Percentiles rank a stretch among this genome's conserved stretches.
Evolutionary conservation across 53 echinoderm and acorn worm species (phyloP).

Genomic region (Luidia sarsii): DNA sequence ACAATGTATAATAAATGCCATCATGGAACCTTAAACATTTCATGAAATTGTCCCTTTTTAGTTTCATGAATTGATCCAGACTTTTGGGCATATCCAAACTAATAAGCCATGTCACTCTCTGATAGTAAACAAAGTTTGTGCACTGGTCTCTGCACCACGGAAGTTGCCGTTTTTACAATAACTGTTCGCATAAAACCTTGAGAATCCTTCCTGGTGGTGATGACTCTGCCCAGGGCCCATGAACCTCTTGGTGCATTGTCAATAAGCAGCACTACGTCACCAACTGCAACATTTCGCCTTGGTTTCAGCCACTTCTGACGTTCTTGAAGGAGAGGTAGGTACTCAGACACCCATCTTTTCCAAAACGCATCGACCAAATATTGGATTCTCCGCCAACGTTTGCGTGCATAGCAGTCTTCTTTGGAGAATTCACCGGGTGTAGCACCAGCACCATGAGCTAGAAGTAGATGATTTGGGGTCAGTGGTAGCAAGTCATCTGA

Average conservation of each 20-base stretch:
- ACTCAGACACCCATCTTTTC: conserved; percentile 63
- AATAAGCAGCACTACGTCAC: conserved; percentile 52
- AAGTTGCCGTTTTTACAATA: conserved; percentile 22
- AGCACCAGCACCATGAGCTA: conserved; percentile 24
- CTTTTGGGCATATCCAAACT: too few species aligned
- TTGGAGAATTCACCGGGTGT: conserved; percentile 39
- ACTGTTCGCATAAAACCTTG: conserved; percentile 11
- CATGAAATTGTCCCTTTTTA: too few species aligned
- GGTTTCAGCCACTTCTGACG: conserved; percentile 45
- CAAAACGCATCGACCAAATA: conserved; percentile 61
- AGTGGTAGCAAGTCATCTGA: conserved; percentile 31
- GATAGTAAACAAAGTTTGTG: conserved; percentile 31
- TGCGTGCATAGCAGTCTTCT: conserved; percentile 55
- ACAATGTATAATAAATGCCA: not conserved
- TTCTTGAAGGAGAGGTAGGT: conserved; percentile 56
- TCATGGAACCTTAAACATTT: too few species aligned
- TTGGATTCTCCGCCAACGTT: conserved; percentile 58
- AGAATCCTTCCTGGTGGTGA: not conserved
- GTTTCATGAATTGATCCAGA: too few species aligned
- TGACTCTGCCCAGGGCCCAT: conserved; percentile 40
- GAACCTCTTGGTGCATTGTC: conserved; percentile 38
- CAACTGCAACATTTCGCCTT: conserved; percentile 45
- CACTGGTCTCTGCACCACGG: conserved; percentile 26
- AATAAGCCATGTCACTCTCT: conserved; percentile 10
- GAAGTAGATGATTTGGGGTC: conserved; percentile 19